Evolutionary conservation across 2,113 vertebrate genomes (phyloP).

Genomic region (Caranx melampygus): DNA sequence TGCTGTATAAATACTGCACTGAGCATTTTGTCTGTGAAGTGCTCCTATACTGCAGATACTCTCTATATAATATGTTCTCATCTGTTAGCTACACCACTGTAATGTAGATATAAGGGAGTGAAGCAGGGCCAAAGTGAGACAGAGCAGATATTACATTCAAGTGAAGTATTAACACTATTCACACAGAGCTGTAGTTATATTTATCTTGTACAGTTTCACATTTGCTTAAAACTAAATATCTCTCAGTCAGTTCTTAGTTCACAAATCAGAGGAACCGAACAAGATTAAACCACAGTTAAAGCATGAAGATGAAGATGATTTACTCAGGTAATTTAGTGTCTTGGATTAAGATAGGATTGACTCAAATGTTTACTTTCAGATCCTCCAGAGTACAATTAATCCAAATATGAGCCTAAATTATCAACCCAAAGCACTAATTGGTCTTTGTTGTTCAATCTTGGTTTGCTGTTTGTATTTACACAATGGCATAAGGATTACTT

Average conservation of each 20-base stretch:
- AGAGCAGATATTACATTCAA: not conserved
- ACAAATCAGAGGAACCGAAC: slow-evolving; percentile 27
- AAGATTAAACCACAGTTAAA: slow-evolving; percentile 56
- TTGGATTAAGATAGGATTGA: slow-evolving; percentile 69
- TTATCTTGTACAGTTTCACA: slow-evolving; percentile 5
- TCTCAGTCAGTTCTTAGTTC: slow-evolving; percentile 18
- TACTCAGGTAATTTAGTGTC: slow-evolving; percentile 64
- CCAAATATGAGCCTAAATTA: slow-evolving; percentile 73
- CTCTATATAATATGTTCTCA: not conserved
- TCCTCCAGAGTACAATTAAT: slow-evolving; percentile 71
- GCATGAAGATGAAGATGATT: slow-evolving; percentile 56
- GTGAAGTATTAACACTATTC: not conserved
- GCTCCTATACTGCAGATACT: not conserved
- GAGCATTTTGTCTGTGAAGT: not conserved
- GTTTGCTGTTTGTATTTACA: slow-evolving; percentile 74
- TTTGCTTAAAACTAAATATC: slow-evolving; percentile 1
- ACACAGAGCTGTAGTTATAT: not conserved
- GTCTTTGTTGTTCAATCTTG: slow-evolving; percentile 71
- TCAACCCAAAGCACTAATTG: slow-evolving; percentile 71
- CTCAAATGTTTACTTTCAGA: slow-evolving; percentile 69
- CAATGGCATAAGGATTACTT: slow-evolving; percentile 72
- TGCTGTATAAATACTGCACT: not conserved
- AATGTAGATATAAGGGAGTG: not conserved
- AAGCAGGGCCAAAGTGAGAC: not conserved
- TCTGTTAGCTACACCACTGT: slow-evolving; percentile 1